Conservation (phyloP, 1,140 invertebrate genomes). For the Uloborus diversus region DNA sequence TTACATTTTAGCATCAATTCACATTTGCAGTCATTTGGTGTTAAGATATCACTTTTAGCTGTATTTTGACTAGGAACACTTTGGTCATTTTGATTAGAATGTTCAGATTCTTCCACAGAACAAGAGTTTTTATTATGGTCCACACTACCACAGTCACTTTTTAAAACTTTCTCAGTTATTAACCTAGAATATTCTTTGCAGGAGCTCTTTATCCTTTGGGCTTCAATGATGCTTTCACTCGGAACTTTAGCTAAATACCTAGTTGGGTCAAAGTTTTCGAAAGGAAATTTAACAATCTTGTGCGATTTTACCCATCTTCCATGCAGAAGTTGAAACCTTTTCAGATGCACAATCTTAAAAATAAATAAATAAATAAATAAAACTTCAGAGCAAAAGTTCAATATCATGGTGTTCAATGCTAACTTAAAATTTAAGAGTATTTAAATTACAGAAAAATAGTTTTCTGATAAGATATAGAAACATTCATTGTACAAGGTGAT, state of each 20-base stretch:
- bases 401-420: no score
- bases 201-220: not conserved
- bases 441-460: no score
- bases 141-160: not conserved
- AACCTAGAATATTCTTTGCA: not conserved
- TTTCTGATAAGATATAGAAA: no score
- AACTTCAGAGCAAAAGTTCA: not conserved
- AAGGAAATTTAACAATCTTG: constrained; percentile 88
- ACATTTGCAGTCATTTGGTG: not conserved
- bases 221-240: constrained; percentile 73
- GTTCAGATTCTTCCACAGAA: constrained; percentile 16
- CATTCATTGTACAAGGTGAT: no score
- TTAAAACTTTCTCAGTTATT: not conserved
- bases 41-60: constrained; percentile 20
- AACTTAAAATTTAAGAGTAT: no score
- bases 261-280: constrained; percentile 82
- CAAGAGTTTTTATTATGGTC: constrained; percentile 40
- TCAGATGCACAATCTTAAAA: constrained; percentile 84
- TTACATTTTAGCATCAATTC: constrained; percentile 17
- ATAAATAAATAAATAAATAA: constrained; percentile 44
- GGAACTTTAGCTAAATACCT: constrained; percentile 80
- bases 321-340: constrained; percentile 87
- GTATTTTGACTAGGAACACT: constrained; percentile 55
- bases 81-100: constrained; percentile 38
- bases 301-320: constrained; percentile 93